These are phyloP conservation scores for Bradynema listronoti DNA, from an alignment of 1,140 invertebrate species.

Conservation along the genomic window DNA sequence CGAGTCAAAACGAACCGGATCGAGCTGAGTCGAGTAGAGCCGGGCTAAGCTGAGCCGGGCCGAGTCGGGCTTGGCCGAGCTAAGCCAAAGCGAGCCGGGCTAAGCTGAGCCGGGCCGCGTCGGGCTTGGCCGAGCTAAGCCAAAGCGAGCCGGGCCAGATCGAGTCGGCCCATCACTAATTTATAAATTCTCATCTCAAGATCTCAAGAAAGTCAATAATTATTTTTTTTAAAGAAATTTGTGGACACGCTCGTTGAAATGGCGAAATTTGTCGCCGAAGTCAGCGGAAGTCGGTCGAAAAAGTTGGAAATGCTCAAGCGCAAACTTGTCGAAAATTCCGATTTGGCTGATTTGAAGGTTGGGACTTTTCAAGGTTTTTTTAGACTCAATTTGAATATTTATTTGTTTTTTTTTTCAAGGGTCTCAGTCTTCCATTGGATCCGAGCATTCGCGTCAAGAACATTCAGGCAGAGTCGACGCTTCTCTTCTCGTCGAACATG, in stretches of 20 bases:
- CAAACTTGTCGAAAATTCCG: slow-evolving; percentile 63
- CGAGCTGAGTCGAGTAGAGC: too few species aligned
- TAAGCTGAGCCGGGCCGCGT: not conserved
- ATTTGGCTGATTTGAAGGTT: slow-evolving; percentile 72
- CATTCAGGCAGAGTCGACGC: slow-evolving; percentile 75
- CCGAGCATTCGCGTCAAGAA: slow-evolving; percentile 68
- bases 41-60: not conserved
- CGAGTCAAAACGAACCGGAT: too few species aligned
- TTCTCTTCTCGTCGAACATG: slow-evolving; percentile 86
- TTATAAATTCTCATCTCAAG: not conserved
- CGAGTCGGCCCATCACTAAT: not conserved
- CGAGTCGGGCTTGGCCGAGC: not conserved
- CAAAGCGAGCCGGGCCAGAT: not conserved
- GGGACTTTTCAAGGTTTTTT: not conserved
- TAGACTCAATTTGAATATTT: not conserved
- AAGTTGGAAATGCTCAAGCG: slow-evolving; percentile 64
- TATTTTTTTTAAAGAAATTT: slow-evolving; percentile 2
- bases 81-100: not conserved
- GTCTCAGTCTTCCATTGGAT: slow-evolving; percentile 6
- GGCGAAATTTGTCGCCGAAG: slow-evolving; percentile 11
- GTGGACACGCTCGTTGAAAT: slow-evolving; percentile 5
- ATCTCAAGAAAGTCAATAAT: not conserved
- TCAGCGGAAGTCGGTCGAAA: slow-evolving; percentile 74
- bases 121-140: not conserved
- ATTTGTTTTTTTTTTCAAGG: slow-evolving; percentile 62